Conservation (phyloP, 2,888 invertebrate species). For the Drosophila acutilabella region DNA sequence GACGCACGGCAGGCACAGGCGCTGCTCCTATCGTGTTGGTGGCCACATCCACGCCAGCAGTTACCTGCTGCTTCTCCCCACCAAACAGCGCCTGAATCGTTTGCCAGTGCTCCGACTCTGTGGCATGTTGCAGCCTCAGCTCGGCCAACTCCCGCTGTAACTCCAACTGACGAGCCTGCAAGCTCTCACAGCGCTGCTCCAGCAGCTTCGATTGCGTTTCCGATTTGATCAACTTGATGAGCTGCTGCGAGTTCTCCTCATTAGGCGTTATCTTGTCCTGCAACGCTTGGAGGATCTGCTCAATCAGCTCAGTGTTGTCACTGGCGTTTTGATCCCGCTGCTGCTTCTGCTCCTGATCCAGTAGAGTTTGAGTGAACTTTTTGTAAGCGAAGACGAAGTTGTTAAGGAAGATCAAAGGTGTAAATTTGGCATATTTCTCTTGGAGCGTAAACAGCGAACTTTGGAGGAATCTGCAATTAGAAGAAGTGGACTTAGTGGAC, state of each 20-base stretch:
- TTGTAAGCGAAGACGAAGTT: slow-evolving; percentile 83
- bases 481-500: not conserved
- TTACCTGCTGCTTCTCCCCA: not conserved
- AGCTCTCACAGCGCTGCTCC: slow-evolving; percentile 76
- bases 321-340: slow-evolving; percentile 15
- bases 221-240: slow-evolving; percentile 80
- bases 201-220: slow-evolving; percentile 82
- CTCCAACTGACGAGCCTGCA: slow-evolving; percentile 67
- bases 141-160: slow-evolving; percentile 78
- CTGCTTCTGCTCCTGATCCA: slow-evolving; percentile 42
- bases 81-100: slow-evolving; percentile 82
- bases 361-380: slow-evolving; percentile 64
- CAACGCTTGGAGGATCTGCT: slow-evolving; percentile 49
- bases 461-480: slow-evolving; percentile 78
- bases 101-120: slow-evolving; percentile 83
- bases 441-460: slow-evolving; percentile 77
- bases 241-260: slow-evolving; percentile 66
- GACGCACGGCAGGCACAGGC: slow-evolving; percentile 70
- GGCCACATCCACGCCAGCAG: slow-evolving; percentile 52
- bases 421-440: slow-evolving; percentile 84
- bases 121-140: slow-evolving; percentile 74
- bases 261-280: slow-evolving; percentile 43
- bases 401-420: slow-evolving; percentile 83
- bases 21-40: slow-evolving; percentile 74
- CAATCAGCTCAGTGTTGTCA: slow-evolving; percentile 32